phyloP scores from a whole-genome alignment of 2,113 vertebrate genomes.

The Plectropomus leopardus region DNA sequence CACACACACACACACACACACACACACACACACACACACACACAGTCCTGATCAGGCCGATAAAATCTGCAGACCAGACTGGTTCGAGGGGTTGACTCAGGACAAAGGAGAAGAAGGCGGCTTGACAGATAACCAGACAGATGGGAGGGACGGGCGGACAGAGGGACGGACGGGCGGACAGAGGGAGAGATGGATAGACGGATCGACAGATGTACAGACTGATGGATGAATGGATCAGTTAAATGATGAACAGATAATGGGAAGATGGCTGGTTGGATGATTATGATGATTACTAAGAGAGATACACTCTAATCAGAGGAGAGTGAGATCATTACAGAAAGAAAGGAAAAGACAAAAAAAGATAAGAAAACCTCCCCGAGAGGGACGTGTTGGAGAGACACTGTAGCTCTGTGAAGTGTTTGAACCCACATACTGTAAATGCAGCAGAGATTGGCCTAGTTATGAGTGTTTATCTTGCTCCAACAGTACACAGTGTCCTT shows the following conservation, averaged over 20 bases:
- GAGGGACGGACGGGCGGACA: not conserved
- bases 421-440: slow-evolving; percentile 63
- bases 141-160: slow-evolving; percentile 20
- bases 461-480: slow-evolving; percentile 57
- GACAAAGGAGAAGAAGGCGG: slow-evolving; percentile 35
- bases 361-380: slow-evolving; percentile 25
- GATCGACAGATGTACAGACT: slow-evolving; percentile 28
- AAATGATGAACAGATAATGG: slow-evolving; percentile 36
- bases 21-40: slow-evolving; percentile 13
- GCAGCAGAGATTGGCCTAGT: slow-evolving; percentile 70
- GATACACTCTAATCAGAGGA: slow-evolving; percentile 21
- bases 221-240: slow-evolving; percentile 37
- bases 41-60: not conserved
- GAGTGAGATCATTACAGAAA: slow-evolving; percentile 22
- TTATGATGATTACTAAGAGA: slow-evolving; percentile 30
- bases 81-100: slow-evolving; percentile 48
- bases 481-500: slow-evolving; percentile 65
- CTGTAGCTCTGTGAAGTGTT: slow-evolving; percentile 29
- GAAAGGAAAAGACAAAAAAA: not conserved
- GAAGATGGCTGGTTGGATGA: slow-evolving; percentile 17
- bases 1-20: slow-evolving; percentile 15
- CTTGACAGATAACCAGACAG: slow-evolving; percentile 43
- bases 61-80: slow-evolving; percentile 45
- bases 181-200: slow-evolving; percentile 23
- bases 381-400: slow-evolving; percentile 11